These are phyloP conservation scores for Nothocercus julius DNA, from an alignment of 2,113 vertebrate genomes.

Conservation along the genomic window DNA sequence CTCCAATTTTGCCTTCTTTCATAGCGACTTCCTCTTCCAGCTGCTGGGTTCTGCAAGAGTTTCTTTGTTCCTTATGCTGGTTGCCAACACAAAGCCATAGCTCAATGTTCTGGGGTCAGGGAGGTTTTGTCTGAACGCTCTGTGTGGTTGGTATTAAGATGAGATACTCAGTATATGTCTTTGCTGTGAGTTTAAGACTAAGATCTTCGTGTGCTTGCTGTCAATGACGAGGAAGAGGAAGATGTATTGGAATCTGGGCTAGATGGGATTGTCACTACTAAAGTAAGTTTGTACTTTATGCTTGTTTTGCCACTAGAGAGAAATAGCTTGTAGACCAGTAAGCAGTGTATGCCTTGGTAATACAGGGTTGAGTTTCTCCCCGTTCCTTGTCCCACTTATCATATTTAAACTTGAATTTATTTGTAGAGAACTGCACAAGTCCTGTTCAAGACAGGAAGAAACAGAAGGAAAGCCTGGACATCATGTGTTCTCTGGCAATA, in stretches of 20 bases:
- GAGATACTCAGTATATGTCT: background rate
- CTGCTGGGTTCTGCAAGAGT: background rate
- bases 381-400: background rate
- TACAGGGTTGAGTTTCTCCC: background rate
- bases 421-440: background rate
- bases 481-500: slow-evolving; percentile 16
- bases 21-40: background rate
- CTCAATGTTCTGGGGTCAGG: background rate
- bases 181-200: background rate
- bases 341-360: background rate
- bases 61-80: background rate
- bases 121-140: background rate
- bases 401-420: slow-evolving; percentile 34
- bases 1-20: background rate
- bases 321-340: background rate
- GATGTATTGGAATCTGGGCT: background rate
- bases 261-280: background rate
- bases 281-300: background rate
- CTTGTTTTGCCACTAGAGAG: background rate
- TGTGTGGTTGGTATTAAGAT: background rate
- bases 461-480: slow-evolving; percentile 14
- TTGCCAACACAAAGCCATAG: background rate
- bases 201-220: background rate
- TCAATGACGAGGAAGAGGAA: background rate
- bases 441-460: slow-evolving; percentile 14